Conservation (phyloP, 2,888 invertebrate genomes). For the Mystacides longicornis region DNA sequence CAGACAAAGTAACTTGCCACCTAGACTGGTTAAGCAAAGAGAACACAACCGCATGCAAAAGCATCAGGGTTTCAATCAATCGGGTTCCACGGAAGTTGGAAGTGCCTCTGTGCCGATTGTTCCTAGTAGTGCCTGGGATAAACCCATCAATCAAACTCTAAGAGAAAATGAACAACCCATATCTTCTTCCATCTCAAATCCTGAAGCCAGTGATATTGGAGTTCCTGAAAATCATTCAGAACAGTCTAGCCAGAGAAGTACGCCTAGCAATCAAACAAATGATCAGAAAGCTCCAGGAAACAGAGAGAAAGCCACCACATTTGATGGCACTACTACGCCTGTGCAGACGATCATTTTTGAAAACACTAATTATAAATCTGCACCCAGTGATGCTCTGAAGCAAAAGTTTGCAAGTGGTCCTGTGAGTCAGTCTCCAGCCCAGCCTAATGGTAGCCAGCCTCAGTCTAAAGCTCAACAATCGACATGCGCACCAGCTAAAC, state of each 20-base stretch:
- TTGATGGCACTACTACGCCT: conserved; percentile 71
- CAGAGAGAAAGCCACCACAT: conserved; percentile 49
- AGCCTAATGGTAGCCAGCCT: conserved; percentile 27
- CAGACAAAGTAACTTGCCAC: conserved; percentile 61
- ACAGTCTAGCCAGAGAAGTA: conserved; percentile 43
- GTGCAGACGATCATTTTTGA: conserved; percentile 87
- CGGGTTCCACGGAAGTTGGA: conserved; percentile 37
- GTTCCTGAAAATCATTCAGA: conserved; percentile 37
- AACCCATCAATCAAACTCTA: conserved; percentile 66
- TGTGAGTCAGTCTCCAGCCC: conserved; percentile 39
- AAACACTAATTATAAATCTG: conserved; percentile 82
- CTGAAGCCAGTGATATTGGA: conserved; percentile 26
- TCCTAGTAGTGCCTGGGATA: conserved; percentile 77
- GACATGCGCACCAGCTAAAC: conserved; percentile 29
- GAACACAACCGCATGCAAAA: conserved; percentile 51
- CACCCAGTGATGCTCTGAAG: conserved; percentile 58
- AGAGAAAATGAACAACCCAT: conserved; percentile 28
- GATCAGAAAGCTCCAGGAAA: conserved; percentile 32
- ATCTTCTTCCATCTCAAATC: conserved; percentile 28
- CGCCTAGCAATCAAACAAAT: conserved; percentile 39
- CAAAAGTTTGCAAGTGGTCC: conserved; percentile 50
- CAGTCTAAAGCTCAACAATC: conserved; percentile 18
- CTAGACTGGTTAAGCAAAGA: conserved; percentile 70
- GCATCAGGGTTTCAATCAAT: conserved; percentile 37
- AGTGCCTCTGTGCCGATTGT: conserved; percentile 56